Evolutionary conservation across 2,113 vertebrate genomes (phyloP), one percentile per base, ranked within the genome.

Genomic region (Engraulis encrasicolus): DNA sequence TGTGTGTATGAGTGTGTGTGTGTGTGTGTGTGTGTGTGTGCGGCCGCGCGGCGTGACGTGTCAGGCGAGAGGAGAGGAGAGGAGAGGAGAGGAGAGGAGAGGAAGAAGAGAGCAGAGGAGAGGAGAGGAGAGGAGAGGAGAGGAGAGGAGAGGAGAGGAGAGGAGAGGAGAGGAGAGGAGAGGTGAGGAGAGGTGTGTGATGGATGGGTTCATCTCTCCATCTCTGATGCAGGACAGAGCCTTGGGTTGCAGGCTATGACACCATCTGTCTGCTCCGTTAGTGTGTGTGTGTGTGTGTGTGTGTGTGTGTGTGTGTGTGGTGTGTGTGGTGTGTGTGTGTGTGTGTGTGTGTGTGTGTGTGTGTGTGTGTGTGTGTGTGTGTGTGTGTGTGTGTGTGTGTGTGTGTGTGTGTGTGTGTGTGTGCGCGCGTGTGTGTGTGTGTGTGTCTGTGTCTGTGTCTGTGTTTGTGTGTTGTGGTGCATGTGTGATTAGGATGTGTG

Each of bases 181-280:
- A n/a, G n/a, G n/a, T n/a, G n/a, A n/a, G n/a, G n/a, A n/a, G 86
- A 90, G 83, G 80, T 87, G 82, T 83, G 84, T 88, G 88, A 87
- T 91, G 71, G 86, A 89, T 90, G 83, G 79, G 85, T 89, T 81
- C 74, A 84, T 86, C 87, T 83, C 50, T 61, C 83, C 80, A 88
- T 89, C 80, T 85, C 79, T 52, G 36, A 48, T 78, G 17, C 27
- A 18, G 81, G 38, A 82, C 81, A 48, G 58, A 66, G 58, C 85
- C 58, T 66, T 66, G 58, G 58, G 58, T 50, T 54, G 50, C 18
- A 49, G 71, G 40, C 82, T 82, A 71, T 74, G 27, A 81, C 45
- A 81, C 85, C 84, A 66, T 81, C 50, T 83, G 74, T 52, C 45
- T 86, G 71, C 77, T 12, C 61, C 80, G 2, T 48, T n/a, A 6